Conservation (phyloP, 2,888 invertebrate species). For the Pteria penguin region DNA sequence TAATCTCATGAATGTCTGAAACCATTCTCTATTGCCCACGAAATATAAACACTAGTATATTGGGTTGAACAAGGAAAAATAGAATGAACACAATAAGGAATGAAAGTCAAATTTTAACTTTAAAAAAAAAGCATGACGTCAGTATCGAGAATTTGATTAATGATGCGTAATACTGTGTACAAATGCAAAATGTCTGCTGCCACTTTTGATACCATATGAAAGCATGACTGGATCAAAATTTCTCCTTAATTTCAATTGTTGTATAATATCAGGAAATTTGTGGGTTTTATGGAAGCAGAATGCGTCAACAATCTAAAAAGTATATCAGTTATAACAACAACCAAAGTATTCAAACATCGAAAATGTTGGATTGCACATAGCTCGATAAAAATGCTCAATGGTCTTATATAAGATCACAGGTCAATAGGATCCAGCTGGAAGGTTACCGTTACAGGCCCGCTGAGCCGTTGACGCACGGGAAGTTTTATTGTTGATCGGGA, state of each 20-base stretch:
- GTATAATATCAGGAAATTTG: slow-evolving; percentile 25
- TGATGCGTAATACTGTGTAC: background rate
- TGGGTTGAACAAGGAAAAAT: too few species aligned
- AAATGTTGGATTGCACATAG: too few species aligned
- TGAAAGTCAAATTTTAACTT: too few species aligned
- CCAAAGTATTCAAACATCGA: too few species aligned
- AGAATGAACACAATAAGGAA: background rate
- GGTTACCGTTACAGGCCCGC: slow-evolving; percentile 92
- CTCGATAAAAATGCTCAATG: slow-evolving; percentile 6
- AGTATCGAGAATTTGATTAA: background rate
- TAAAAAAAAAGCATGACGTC: too few species aligned
- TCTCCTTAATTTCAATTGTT: slow-evolving; percentile 10
- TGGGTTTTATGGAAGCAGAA: slow-evolving; percentile 7
- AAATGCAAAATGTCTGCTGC: background rate
- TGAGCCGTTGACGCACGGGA: slow-evolving; percentile 93
- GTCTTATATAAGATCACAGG: slow-evolving; percentile 39
- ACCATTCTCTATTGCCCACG: too few species aligned
- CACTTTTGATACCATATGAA: background rate
- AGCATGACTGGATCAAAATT: background rate
- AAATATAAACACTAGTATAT: too few species aligned
- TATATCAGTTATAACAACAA: too few species aligned
- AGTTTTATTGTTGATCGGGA: slow-evolving; percentile 95
- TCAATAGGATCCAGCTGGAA: slow-evolving; percentile 94
- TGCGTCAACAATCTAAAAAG: too few species aligned
- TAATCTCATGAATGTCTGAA: too few species aligned